A percentile compares a stretch with the other conserved stretches of the same genome.
These are phyloP conservation scores for Lamellibrachia satsuma DNA, from an alignment of 2,888 invertebrate species.

Conservation along the genomic window DNA sequence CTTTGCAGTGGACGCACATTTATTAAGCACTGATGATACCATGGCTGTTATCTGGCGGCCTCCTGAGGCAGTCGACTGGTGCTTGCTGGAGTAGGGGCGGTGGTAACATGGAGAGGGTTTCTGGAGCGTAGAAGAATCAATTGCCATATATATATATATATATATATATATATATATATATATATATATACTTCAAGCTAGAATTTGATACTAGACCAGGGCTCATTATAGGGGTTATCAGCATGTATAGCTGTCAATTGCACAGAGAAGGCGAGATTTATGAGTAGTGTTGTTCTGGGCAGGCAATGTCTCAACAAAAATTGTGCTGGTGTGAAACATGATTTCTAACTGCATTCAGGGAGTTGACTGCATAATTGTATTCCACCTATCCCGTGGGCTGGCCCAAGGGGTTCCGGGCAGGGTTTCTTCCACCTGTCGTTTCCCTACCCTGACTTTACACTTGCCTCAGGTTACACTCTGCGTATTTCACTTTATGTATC, in stretches of 20 bases:
- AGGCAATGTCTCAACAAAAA: not conserved
- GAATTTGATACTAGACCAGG: not conserved
- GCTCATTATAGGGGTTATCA: not conserved
- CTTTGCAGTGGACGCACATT: not conserved
- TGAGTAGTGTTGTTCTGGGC: not conserved
- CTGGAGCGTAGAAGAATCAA: not conserved
- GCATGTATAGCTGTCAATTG: not conserved
- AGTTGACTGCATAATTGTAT: not conserved
- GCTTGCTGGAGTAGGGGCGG: not conserved
- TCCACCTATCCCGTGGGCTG: not conserved
- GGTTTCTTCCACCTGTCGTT: not conserved
- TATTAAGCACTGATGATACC: not conserved
- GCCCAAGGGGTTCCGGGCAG: not conserved
- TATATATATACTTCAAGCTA: not conserved
- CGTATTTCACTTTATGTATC: not conserved
- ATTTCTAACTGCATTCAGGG: not conserved
- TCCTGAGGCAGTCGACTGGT: not conserved
- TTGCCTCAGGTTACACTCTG: not conserved
- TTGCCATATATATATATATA: slow-evolving; percentile 14
- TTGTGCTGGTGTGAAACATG: not conserved
- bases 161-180: too few species aligned
- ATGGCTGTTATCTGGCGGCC: not conserved
- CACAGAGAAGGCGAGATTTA: not conserved
- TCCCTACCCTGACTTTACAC: not conserved
- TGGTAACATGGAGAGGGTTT: not conserved